phyloP scores from a whole-genome alignment of 2,888 invertebrate genomes.

The Ophion obscuratus region DNA sequence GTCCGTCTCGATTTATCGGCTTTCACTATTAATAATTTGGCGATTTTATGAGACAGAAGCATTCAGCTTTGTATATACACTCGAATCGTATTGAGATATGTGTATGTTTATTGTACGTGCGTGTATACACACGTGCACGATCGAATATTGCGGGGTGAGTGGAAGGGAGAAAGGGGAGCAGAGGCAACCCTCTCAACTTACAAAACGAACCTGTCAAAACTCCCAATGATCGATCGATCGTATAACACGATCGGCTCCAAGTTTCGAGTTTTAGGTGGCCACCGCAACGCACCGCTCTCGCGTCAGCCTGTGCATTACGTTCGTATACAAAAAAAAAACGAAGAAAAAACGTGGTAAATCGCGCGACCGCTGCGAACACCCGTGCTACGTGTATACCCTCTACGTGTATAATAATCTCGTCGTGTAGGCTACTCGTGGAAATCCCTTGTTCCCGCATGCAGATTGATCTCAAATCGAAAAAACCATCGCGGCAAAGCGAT shows the following conservation, averaged over 20 bases:
- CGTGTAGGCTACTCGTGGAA: conserved; percentile 3
- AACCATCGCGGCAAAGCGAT: background rate
- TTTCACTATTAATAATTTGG: conserved; percentile 58
- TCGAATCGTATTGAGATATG: background rate
- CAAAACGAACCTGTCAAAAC: conserved; percentile 80
- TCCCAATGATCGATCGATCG: conserved; percentile 79
- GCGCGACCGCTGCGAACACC: conserved; percentile 45
- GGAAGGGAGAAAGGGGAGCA: conserved; percentile 5
- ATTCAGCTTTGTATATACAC: conserved; percentile 10
- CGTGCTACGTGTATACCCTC: conserved; percentile 14
- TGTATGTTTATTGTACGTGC: background rate
- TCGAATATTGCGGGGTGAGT: conserved; percentile 22
- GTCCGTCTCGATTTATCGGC: conserved; percentile 39
- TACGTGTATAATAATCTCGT: background rate
- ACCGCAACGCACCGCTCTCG: conserved; percentile 52
- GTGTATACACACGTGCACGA: conserved; percentile 54
- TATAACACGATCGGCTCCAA: conserved; percentile 70
- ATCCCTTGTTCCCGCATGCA: background rate
- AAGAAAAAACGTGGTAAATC: conserved; percentile 76
- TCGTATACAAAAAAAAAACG: conserved; percentile 71
- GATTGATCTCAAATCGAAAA: conserved; percentile 12
- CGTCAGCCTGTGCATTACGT: conserved; percentile 63
- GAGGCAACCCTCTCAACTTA: conserved; percentile 71
- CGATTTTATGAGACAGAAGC: conserved; percentile 38
- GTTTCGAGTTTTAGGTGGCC: conserved; percentile 74